phyloP scores from a whole-genome alignment of 2,797 vertebrate species.

The Lindbergichthys nudifrons region DNA sequence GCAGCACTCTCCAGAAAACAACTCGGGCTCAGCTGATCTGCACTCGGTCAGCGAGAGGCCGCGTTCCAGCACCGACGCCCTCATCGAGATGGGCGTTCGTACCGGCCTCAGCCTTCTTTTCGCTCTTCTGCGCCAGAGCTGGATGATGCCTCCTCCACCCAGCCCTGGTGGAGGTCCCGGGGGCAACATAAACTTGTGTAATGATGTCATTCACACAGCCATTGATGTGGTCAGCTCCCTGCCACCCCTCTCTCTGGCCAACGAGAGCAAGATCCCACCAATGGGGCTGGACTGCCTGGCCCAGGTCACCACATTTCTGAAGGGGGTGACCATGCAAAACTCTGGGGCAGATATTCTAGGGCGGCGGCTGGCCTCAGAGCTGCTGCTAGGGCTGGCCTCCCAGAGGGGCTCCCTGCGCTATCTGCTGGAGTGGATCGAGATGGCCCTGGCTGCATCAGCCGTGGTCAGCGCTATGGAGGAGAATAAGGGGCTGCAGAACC shows the following conservation, averaged over 20 bases:
- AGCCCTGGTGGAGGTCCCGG: slow-evolving; percentile 68
- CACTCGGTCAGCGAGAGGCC: slow-evolving; percentile 95
- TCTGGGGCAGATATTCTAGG: slow-evolving; percentile 95
- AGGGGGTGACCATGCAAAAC: slow-evolving; percentile 97
- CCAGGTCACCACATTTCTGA: slow-evolving; percentile 96
- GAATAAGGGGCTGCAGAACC: slow-evolving; percentile 82
- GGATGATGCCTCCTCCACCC: slow-evolving; percentile 90
- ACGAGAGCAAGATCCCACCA: slow-evolving; percentile 98
- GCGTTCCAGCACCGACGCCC: slow-evolving; percentile 95
- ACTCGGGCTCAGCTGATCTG: slow-evolving; percentile 89
- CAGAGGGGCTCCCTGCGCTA: slow-evolving; percentile 96
- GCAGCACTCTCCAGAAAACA: slow-evolving; percentile 95
- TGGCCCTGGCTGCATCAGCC: slow-evolving; percentile 94
- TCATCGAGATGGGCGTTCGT: slow-evolving; percentile 98
- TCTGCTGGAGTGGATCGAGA: slow-evolving; percentile 98
- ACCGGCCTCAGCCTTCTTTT: slow-evolving; percentile 97
- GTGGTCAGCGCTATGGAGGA: slow-evolving; percentile 92
- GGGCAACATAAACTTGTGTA: slow-evolving; percentile 92
- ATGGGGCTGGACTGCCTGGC: slow-evolving; percentile 98
- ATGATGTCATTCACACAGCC: slow-evolving; percentile 97
- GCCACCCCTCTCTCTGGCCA: slow-evolving; percentile 95
- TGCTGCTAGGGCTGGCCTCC: slow-evolving; percentile 94
- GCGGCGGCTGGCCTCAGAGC: slow-evolving; percentile 93
- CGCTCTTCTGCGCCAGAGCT: slow-evolving; percentile 96
- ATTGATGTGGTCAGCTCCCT: slow-evolving; percentile 97